Base-by-base conservation (phyloP, 2,797 vertebrate species). In the Nyctibius grandis region DNA sequence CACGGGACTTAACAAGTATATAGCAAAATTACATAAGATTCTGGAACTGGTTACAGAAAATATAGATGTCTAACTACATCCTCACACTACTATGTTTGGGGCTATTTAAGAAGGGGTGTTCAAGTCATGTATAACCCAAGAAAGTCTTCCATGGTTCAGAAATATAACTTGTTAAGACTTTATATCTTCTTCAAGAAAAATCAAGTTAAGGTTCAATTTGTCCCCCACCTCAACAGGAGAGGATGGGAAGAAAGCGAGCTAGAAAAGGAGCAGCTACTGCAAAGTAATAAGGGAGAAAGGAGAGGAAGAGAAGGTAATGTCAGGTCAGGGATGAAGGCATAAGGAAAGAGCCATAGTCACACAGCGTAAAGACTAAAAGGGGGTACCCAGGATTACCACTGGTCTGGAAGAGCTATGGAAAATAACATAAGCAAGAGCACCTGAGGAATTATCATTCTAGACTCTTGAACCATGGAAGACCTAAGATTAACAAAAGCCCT, bases 351-450 rank as follows among this genome's bases (percentile, higher is more conserved):
- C 29, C 34, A 31, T 2, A 78, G 51, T 14, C 48, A 77, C 34
- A 59, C 18, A 40, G 56, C 12, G 56, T 23, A 12, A 72, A 51
- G 23, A 42, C 19, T n/a, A 53, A 36, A 61, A 76, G 9, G 15
- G 3, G 8, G 2, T 7, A 48, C 45, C n/a, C 12, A 18, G 2
- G 6, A 57, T n/a, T 21, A 56, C 4, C 5, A 1, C 4, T n/a
- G 17, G 5, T 45, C 48, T 81, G 40, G 29, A 82, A 85, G 15
- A 78, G 9, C 23, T 36, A 8, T 29, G 14, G 38, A 59, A 74
- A 91, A 18, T 8, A 45, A 36, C 0, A 53, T 21, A 42, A 77
- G 20, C 18, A 75, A 44, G 20, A 82, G 33, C 11, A 85, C 6
- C 40, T 47, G 13, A 79, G 15, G 28, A 90, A 57, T 42, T 51